These are phyloP conservation scores for Galago senegalensis DNA, from an alignment of 2,797 vertebrate genomes.

Conservation along the genomic window DNA sequence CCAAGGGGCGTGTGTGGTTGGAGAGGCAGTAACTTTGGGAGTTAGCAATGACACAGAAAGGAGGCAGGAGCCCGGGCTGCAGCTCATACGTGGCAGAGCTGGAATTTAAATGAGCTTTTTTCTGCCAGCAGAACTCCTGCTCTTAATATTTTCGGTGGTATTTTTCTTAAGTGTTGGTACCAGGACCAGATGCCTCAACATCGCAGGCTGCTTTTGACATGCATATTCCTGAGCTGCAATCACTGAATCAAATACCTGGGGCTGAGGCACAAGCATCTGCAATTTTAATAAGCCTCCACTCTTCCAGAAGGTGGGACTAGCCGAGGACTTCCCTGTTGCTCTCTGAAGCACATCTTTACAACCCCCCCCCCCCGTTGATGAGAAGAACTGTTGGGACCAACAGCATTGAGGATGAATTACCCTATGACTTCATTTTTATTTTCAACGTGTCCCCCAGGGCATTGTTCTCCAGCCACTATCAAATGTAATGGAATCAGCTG, in stretches of 20 bases:
- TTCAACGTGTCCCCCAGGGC: background rate
- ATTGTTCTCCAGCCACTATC: slow-evolving; percentile 11
- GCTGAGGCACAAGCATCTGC: background rate
- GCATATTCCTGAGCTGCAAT: background rate
- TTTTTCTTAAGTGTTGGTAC: slow-evolving; percentile 25
- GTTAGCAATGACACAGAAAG: background rate
- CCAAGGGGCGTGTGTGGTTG: background rate
- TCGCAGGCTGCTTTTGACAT: slow-evolving; percentile 40
- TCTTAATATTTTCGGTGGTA: background rate
- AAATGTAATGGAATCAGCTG: slow-evolving; percentile 42
- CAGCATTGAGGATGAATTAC: background rate
- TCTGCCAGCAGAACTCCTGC: background rate
- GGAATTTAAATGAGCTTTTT: background rate
- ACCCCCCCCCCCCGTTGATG: background rate
- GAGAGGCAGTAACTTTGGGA: background rate
- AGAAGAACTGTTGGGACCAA: slow-evolving; percentile 29
- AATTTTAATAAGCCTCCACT: background rate
- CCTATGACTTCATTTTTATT: slow-evolving; percentile 27
- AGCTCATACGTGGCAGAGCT: background rate
- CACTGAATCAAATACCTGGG: slow-evolving; percentile 5
- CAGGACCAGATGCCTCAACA: background rate
- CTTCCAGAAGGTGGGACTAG: background rate
- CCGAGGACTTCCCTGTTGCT: background rate
- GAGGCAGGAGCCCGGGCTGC: background rate
- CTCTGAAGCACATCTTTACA: slow-evolving; percentile 15